These are phyloP conservation scores for Cephalopterus ornatus DNA, from an alignment of 2,113 vertebrate genomes.

Conservation along the genomic window DNA sequence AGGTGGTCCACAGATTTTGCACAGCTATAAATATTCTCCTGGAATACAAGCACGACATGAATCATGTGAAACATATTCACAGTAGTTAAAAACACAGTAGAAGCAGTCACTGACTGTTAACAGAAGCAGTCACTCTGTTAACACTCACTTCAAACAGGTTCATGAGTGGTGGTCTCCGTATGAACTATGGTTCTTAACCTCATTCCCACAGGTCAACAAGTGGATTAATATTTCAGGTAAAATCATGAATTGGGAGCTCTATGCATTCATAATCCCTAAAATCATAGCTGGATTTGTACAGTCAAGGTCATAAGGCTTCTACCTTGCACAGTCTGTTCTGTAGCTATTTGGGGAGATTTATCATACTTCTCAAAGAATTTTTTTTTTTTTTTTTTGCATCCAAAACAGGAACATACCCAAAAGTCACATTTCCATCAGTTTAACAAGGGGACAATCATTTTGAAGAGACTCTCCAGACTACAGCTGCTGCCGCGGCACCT, in stretches of 20 bases:
- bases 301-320: slow-evolving; percentile 21
- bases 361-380: not conserved
- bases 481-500: slow-evolving; percentile 24
- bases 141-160: not conserved
- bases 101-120: not conserved
- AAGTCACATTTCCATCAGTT: slow-evolving; percentile 40
- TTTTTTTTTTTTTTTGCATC: not conserved
- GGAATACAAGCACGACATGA: not conserved
- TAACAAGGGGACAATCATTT: slow-evolving; percentile 47
- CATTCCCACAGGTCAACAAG: not conserved
- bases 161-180: not conserved
- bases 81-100: not conserved
- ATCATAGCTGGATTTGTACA: not conserved
- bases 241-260: not conserved
- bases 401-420: slow-evolving; percentile 14
- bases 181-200: not conserved
- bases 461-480: slow-evolving; percentile 53
- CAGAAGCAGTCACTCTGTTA: not conserved
- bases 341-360: not conserved
- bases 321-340: not conserved
- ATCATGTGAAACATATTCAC: not conserved
- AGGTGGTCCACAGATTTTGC: not conserved
- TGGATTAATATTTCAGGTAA: not conserved
- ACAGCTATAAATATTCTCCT: not conserved
- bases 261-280: not conserved